Conservation (phyloP, 2,888 invertebrate genomes). For the Epistrophella euchroma region DNA sequence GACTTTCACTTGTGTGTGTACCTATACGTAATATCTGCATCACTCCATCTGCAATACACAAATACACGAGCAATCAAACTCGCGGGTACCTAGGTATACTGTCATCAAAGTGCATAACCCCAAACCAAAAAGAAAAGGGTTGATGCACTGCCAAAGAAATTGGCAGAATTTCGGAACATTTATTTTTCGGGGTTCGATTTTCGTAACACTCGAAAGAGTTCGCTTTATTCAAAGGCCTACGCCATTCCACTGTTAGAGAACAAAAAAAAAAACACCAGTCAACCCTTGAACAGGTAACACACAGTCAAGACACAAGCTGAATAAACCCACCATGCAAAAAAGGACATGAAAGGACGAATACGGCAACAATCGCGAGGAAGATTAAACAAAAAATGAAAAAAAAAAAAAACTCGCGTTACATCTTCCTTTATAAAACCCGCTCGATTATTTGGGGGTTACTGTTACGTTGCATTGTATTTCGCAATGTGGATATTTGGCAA, state of each 20-base stretch:
- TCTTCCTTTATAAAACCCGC: constrained; percentile 18
- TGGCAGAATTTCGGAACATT: constrained; percentile 26
- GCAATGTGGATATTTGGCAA: constrained; percentile 65
- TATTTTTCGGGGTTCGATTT: constrained; percentile 35
- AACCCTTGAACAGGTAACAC: constrained; percentile 61
- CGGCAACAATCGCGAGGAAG: constrained; percentile 16
- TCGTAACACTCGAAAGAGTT: constrained; percentile 45
- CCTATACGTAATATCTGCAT: constrained; percentile 47
- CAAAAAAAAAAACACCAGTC: constrained; percentile 18
- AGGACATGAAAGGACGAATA: constrained; percentile 36
- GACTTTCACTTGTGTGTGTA: constrained; percentile 28
- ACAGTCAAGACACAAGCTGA: constrained; percentile 50
- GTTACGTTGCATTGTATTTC: constrained; percentile 62
- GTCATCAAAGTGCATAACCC: constrained; percentile 56
- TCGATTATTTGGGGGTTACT: constrained; percentile 60
- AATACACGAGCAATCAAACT: constrained; percentile 26
- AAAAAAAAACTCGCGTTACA: constrained; percentile 47
- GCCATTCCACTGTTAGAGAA: not conserved
- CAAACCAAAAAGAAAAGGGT: constrained; percentile 26
- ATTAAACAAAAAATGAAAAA: constrained; percentile 32
- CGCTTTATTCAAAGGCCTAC: constrained; percentile 40
- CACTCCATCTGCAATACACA: constrained; percentile 17
- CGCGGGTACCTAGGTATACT: constrained; percentile 63
- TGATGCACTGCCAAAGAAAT: constrained; percentile 72
- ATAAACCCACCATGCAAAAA: constrained; percentile 22